Evolutionary conservation across 2,888 invertebrate species (phyloP).

Genomic region (Trypoxylon attenuatum): DNA sequence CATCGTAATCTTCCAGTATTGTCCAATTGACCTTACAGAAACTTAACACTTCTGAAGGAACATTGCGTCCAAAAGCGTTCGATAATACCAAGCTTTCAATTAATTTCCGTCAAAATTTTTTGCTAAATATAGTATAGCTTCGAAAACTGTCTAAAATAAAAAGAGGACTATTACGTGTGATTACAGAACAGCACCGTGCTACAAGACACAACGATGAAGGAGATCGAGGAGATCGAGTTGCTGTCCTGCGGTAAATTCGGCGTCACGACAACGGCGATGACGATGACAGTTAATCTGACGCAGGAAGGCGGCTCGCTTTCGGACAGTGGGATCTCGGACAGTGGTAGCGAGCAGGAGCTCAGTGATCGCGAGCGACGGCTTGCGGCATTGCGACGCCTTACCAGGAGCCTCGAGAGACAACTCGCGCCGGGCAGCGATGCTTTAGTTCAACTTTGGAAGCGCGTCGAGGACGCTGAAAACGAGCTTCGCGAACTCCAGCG

Average conservation of each 20-base stretch:
- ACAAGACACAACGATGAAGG: slow-evolving; percentile 51
- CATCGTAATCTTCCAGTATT: no score
- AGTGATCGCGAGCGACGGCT: slow-evolving; percentile 82
- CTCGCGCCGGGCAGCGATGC: slow-evolving; percentile 82
- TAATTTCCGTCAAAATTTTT: no score
- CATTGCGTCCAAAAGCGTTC: no score
- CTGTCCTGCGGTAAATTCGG: slow-evolving; percentile 52
- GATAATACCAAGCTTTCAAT: no score
- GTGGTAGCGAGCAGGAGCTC: slow-evolving; percentile 81
- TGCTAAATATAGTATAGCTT: no score
- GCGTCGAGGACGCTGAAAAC: slow-evolving; percentile 83
- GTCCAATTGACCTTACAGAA: no score
- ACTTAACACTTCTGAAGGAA: no score
- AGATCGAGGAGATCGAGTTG: slow-evolving; percentile 38
- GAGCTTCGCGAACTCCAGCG: slow-evolving; percentile 83
- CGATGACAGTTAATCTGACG: slow-evolving; percentile 54
- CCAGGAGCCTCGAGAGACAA: slow-evolving; percentile 81
- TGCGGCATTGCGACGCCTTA: slow-evolving; percentile 81
- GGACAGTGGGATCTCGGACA: slow-evolving; percentile 87
- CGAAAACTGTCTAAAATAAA: neutral
- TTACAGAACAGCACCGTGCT: slow-evolving; percentile 57
- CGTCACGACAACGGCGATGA: slow-evolving; percentile 53
- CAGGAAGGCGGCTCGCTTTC: slow-evolving; percentile 82
- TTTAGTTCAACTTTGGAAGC: slow-evolving; percentile 80
- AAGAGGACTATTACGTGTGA: no score